Evolutionary conservation across 2,888 invertebrate genomes (phyloP), one percentile per base, ranked within the genome.

Genomic region (Papilio elwesi): DNA sequence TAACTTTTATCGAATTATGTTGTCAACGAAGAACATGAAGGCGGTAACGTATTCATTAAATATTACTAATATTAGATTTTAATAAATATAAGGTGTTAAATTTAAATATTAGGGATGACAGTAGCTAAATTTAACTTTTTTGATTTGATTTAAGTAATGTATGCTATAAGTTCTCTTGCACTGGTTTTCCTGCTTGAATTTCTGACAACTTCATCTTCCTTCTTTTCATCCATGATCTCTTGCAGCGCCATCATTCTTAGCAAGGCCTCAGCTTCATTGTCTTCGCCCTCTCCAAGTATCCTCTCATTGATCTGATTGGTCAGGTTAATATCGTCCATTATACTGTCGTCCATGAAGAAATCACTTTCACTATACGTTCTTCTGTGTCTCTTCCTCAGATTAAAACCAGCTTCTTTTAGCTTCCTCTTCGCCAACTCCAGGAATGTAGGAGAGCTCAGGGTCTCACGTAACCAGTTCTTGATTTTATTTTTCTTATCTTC

Each of bases 401-500:
- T 77, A n/a, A 88, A 85, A 0, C 92, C 91, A 0, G 87, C 88
- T 74, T 90, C 88, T 12, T 73, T 78, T 0, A 93, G 80, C 74
- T 92, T 92, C 69, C 85, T 90, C 73, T 92, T 92, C 0, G 92
- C 93, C 12, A 91, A 76, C 77, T 89, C 81, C 67, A 93, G 83
- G 76, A 93, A 93, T 0, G 84, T 83, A 0, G 90, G 87, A 0
- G 93, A 92, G 73, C 87, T 87, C 0, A 93, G 75, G 0, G 91
- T 92, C 2, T 92, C 90, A 0, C 91, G 83, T 0, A 93, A 84
- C 93, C 93, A 93, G 6, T 79, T 82, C 72, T 91, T 93, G 16
- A 93, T 92, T 85, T 88, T 91, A 76, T 88, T 90, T 74, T 92
- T 92, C 74, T 92, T 92, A 65, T 90, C 87, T 82, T 92, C 92